Evolutionary conservation across 2,888 invertebrate species (phyloP).

Genomic region (Acleris holmiana): DNA sequence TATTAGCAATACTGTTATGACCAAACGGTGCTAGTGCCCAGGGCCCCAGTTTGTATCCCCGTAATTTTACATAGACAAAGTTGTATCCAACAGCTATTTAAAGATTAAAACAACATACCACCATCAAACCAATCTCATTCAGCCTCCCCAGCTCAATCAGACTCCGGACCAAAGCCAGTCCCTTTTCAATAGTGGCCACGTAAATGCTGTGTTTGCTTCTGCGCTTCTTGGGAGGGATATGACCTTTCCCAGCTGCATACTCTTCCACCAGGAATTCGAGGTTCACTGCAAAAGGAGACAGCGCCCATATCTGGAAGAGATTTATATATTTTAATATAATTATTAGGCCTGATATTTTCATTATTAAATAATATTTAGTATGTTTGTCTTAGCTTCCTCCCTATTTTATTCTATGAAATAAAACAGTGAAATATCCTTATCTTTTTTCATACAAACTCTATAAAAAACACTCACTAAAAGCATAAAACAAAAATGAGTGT

Average conservation of each 20-base stretch:
- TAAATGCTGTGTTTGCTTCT: constrained; percentile 91
- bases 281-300: constrained; percentile 94
- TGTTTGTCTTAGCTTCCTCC: too few relatives aligned
- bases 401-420: too few relatives aligned
- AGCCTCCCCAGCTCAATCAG: constrained; percentile 91
- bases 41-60: too few relatives aligned
- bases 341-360: too few relatives aligned
- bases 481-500: too few relatives aligned
- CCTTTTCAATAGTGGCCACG: constrained; percentile 98
- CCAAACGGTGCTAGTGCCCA: too few relatives aligned
- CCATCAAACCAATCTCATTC: constrained; percentile 90
- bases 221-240: constrained; percentile 92
- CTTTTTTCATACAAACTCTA: too few relatives aligned
- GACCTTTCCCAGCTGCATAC: constrained; percentile 96
- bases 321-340: background rate
- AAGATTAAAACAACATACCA: constrained; percentile 61
- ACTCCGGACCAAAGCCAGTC: constrained; percentile 92
- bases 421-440: too few relatives aligned
- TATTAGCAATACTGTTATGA: too few relatives aligned
- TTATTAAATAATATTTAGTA: too few relatives aligned
- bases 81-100: background rate
- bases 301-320: constrained; percentile 88
- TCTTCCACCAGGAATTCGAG: constrained; percentile 96
- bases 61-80: too few relatives aligned
- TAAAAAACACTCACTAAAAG: too few relatives aligned